phyloP scores from a whole-genome alignment of 1,140 invertebrate species.

The Ceratosolen fusciceps region DNA sequence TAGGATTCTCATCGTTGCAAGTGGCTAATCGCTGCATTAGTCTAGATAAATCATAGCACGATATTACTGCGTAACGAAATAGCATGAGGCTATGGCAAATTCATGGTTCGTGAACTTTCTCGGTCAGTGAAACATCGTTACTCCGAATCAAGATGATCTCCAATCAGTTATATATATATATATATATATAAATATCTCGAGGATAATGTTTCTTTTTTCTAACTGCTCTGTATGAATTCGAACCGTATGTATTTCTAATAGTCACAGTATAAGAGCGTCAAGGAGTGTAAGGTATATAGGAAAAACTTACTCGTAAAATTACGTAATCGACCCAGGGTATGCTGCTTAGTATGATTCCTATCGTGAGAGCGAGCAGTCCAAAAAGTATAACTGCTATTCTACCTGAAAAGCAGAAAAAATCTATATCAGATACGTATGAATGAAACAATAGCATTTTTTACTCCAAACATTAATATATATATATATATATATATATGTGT shows the following conservation, averaged over 20 bases:
- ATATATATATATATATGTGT: no score
- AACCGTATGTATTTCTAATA: not conserved
- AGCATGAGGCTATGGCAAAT: slow-evolving; percentile 39
- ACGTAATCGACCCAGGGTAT: slow-evolving; percentile 89
- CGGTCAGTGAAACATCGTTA: slow-evolving; percentile 1
- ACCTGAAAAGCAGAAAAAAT: slow-evolving; percentile 74
- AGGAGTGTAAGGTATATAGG: no score
- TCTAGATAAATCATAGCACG: no score
- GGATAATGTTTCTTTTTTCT: not conserved
- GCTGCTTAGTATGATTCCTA: slow-evolving; percentile 85
- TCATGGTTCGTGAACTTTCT: slow-evolving; percentile 35
- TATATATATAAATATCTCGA: no score
- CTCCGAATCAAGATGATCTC: slow-evolving; percentile 19
- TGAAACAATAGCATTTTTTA: no score
- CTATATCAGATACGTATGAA: no score
- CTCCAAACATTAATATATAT: no score
- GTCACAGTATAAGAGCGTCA: no score
- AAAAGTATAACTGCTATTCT: slow-evolving; percentile 83
- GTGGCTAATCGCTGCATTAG: no score
- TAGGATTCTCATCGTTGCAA: no score
- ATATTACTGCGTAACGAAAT: no score
- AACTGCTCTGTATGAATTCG: not conserved
- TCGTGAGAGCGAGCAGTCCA: slow-evolving; percentile 82
- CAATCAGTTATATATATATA: no score
- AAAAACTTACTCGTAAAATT: slow-evolving; percentile 81